Percentiles rank a stretch among this genome's conserved stretches.
phyloP scores from a whole-genome alignment of 2,888 invertebrate species.

The Eilema sororculum region DNA sequence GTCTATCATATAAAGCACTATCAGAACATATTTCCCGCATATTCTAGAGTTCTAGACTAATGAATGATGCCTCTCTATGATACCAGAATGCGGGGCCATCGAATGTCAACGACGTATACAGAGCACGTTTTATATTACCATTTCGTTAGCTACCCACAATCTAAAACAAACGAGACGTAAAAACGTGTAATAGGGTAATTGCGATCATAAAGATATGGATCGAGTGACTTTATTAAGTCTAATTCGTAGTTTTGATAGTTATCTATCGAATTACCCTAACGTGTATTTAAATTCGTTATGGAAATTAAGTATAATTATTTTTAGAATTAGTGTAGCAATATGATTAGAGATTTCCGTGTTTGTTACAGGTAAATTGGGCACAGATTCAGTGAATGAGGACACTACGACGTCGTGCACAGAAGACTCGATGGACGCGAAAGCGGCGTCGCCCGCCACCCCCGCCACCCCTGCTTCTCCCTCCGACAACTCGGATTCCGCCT shows the following conservation, averaged over 20 bases:
- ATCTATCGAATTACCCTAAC: background rate
- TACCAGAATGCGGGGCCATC: slow-evolving; percentile 42
- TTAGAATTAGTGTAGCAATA: too few species aligned
- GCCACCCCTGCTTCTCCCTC: slow-evolving; percentile 80
- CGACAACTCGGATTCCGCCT: slow-evolving; percentile 83
- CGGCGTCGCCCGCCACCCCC: slow-evolving; percentile 76
- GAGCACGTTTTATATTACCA: slow-evolving; percentile 34
- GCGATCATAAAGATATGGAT: slow-evolving; percentile 8
- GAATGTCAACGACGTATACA: slow-evolving; percentile 18
- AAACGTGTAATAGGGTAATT: slow-evolving; percentile 29
- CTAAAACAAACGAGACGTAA: slow-evolving; percentile 29
- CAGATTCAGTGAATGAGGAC: slow-evolving; percentile 89
- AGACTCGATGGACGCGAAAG: slow-evolving; percentile 90
- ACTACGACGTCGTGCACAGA: slow-evolving; percentile 92
- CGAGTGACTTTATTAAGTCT: background rate
- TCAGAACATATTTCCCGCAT: slow-evolving; percentile 32
- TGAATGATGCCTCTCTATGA: slow-evolving; percentile 31
- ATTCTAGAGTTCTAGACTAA: slow-evolving; percentile 29
- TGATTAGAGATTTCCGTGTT: slow-evolving; percentile 16
- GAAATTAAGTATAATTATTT: too few species aligned
- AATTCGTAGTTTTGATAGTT: background rate
- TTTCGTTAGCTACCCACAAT: slow-evolving; percentile 30
- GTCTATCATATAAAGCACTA: background rate
- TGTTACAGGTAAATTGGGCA: slow-evolving; percentile 77
- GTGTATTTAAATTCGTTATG: background rate